Evolutionary conservation across 2,113 vertebrate genomes (phyloP).

Genomic region (Passer montanus): DNA sequence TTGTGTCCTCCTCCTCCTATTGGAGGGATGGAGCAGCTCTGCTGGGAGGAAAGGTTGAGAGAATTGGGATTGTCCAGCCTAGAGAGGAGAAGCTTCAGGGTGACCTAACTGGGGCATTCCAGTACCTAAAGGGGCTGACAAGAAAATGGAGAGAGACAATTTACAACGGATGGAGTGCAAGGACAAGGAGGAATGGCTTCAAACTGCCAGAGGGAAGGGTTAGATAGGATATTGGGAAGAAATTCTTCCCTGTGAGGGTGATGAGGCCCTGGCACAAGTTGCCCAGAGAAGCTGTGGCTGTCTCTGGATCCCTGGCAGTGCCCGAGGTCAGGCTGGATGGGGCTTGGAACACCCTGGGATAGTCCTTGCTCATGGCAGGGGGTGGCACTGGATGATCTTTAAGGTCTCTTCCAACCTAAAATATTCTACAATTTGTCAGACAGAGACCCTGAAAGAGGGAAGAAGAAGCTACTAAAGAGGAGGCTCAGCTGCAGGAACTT

Average conservation of each 20-base stretch:
- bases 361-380: neutral
- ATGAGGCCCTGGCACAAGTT: neutral
- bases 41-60: neutral
- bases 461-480: neutral
- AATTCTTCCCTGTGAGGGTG: neutral
- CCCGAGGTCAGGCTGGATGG: rapidly evolving
- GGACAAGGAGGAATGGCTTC: neutral
- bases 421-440: neutral
- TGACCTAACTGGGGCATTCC: rapidly evolving
- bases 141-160: neutral
- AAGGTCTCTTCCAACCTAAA: neutral
- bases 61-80: neutral
- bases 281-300: neutral
- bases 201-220: neutral
- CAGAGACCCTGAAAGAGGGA: neutral
- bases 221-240: neutral
- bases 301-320: neutral
- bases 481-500: neutral
- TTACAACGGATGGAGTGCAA: neutral
- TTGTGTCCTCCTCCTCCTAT: neutral
- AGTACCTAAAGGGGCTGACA: neutral
- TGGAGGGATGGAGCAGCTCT: neutral
- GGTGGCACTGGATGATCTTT: neutral
- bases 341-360: rapidly evolving
- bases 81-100: neutral